Evolutionary conservation across 2,113 vertebrate species (phyloP).

Genomic region (Chaenogobius annularis): DNA sequence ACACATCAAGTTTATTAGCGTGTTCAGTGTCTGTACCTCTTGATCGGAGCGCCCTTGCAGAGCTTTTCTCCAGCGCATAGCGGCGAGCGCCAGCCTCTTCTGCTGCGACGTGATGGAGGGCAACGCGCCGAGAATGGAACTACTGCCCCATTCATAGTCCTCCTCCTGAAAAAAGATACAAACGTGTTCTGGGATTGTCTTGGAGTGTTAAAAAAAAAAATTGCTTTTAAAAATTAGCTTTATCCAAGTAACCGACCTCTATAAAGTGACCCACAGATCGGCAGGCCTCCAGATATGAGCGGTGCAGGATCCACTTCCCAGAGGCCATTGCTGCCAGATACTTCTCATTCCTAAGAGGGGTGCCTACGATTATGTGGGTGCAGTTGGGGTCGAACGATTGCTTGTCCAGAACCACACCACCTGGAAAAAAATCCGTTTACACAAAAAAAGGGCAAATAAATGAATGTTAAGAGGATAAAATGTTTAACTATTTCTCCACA

Average conservation of each 20-base stretch:
- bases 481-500: not conserved
- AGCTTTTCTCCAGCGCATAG: constrained; percentile 91
- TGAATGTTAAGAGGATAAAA: no score
- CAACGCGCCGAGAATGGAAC: constrained; percentile 85
- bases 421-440: constrained; percentile 63
- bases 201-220: no score
- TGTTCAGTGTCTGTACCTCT: constrained; percentile 53
- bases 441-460: no score
- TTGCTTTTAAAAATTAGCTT: not conserved
- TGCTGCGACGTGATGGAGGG: constrained; percentile 86
- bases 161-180: constrained; percentile 83
- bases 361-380: constrained; percentile 94
- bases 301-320: constrained; percentile 97
- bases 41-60: constrained; percentile 78
- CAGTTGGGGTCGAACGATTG: constrained; percentile 94
- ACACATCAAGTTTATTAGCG: constrained; percentile 5
- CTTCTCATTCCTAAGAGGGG: constrained; percentile 94
- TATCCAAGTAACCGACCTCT: constrained; percentile 67
- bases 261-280: constrained; percentile 83
- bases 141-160: constrained; percentile 94
- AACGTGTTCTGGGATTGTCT: no score
- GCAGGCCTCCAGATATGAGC: constrained; percentile 93
- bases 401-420: constrained; percentile 89
- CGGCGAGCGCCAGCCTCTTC: constrained; percentile 86
- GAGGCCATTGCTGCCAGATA: constrained; percentile 95